These are phyloP conservation scores for Drosophila subsilvestris DNA, from an alignment of 2,888 invertebrate genomes.

Conservation along the genomic window DNA sequence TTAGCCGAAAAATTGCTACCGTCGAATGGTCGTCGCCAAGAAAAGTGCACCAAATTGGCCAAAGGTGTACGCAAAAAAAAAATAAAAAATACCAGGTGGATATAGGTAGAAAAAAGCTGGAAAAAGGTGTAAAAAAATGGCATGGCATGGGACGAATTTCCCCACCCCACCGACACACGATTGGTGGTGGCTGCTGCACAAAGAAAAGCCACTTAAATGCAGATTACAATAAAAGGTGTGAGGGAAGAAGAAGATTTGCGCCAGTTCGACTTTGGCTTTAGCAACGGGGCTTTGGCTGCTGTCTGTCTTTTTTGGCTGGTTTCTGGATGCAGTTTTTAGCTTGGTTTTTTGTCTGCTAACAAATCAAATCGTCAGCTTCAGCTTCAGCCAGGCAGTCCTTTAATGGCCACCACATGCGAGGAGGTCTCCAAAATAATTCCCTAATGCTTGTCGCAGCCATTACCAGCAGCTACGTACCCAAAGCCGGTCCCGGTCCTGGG, in stretches of 20 bases:
- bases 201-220: constrained; percentile 77
- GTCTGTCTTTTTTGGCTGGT: not conserved
- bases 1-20: constrained; percentile 69
- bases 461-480: constrained; percentile 37
- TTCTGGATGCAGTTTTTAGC: not conserved
- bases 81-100: not conserved
- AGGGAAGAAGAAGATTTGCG: constrained; percentile 51
- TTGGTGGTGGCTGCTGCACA: constrained; percentile 41
- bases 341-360: constrained; percentile 32
- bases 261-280: constrained; percentile 25
- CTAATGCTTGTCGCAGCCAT: constrained; percentile 53
- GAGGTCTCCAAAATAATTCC: constrained; percentile 46
- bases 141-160: not conserved
- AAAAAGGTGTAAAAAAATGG: constrained; percentile 15
- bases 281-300: constrained; percentile 18
- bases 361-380: constrained; percentile 57
- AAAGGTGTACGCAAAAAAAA: constrained; percentile 57
- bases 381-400: constrained; percentile 44
- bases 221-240: constrained; percentile 69
- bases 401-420: constrained; percentile 62
- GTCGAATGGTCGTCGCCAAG: constrained; percentile 60
- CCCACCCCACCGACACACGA: not conserved
- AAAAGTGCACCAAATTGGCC: constrained; percentile 66
- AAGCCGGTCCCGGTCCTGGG: not conserved
- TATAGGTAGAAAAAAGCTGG: not conserved